Evolutionary conservation across 1,140 invertebrate species (phyloP).

Genomic region (Drosophila parvula): DNA sequence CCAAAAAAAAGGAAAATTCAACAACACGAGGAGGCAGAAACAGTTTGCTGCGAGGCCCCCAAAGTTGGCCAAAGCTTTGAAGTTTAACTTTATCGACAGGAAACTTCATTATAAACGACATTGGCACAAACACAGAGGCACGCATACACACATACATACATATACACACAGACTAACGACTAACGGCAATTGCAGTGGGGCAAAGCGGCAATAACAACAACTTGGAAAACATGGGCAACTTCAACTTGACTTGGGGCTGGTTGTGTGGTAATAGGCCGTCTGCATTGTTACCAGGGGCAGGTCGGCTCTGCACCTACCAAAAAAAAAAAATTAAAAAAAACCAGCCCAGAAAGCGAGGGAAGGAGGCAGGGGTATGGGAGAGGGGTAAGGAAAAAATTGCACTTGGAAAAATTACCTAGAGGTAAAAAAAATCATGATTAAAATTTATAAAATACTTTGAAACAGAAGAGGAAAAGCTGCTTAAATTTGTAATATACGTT

Average conservation of each 20-base stretch:
- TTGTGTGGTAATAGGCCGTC: slow-evolving; percentile 60
- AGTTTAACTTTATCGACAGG: slow-evolving; percentile 78
- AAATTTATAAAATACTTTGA: not conserved
- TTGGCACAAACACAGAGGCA: slow-evolving; percentile 67
- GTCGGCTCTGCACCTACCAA: slow-evolving; percentile 11
- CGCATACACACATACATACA: slow-evolving; percentile 21
- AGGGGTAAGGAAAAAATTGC: not conserved
- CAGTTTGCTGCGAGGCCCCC: slow-evolving; percentile 19
- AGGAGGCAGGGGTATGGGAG: not conserved
- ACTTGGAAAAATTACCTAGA: not conserved
- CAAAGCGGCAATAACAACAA: slow-evolving; percentile 40
- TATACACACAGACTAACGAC: slow-evolving; percentile 13
- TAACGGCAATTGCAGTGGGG: slow-evolving; percentile 55
- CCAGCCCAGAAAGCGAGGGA: slow-evolving; percentile 8
- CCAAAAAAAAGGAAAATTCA: slow-evolving; percentile 17
- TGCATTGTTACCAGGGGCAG: slow-evolving; percentile 53
- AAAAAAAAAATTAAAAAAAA: slow-evolving; percentile 1
- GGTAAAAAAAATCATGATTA: not conserved
- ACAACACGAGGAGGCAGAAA: slow-evolving; percentile 3
- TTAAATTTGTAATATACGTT: not conserved
- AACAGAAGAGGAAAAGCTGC: not conserved
- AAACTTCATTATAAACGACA: slow-evolving; percentile 82
- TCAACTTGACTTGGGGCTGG: slow-evolving; percentile 53
- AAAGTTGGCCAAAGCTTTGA: slow-evolving; percentile 53
- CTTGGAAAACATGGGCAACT: slow-evolving; percentile 46